Evolutionary conservation across 2,113 vertebrate species (phyloP), one percentile per base, ranked within the genome.

Genomic region (Phainopepla nitens): DNA sequence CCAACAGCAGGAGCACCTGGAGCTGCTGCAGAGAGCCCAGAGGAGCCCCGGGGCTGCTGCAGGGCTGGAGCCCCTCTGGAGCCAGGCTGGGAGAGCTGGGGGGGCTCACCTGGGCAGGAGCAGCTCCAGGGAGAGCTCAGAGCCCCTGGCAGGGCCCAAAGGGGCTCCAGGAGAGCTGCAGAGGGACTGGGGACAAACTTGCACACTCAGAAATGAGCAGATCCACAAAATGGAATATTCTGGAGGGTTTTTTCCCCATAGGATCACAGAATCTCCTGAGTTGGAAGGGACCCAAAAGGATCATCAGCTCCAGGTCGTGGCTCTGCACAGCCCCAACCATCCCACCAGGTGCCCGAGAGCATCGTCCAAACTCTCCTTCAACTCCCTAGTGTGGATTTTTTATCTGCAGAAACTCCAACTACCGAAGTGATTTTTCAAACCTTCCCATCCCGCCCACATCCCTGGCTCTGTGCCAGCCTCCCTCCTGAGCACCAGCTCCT

Each of bases 161-260:
- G 53, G 60, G 39, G 44, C 53, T 75, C 45, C 78, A 82, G 51
- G 53, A 68, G 53, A 75, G 45, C 69, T 89, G 87, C 0, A 61
- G 61, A 54, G 47, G 62, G 61, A 15, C 24, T 61, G 14, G 14
- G 36, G 31, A 33, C 25, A 53, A 51, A 57, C 3, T 9, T 13
- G 1, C 51, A 83, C 0, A 0, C 16, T 31, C 44, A 65, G 15
- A 75, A 66, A 42, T 0, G 1, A 65, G 51, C 11, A 16, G 23
- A 56, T 31, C n/a, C 11, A 2, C 1, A 2, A 66, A 51, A 36
- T 2, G 10, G 3, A 18, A 47, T 65, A 36, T 65, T 56, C 36
- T 28, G 23, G 29, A 42, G 22, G 1, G 0, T 3, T 7, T 58
- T 79, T 44, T 28, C 1, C 4, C 0, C 24, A 68, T 0, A 45